phyloP scores from a whole-genome alignment of 1,140 invertebrate species.

The Zaprionus inermis region DNA sequence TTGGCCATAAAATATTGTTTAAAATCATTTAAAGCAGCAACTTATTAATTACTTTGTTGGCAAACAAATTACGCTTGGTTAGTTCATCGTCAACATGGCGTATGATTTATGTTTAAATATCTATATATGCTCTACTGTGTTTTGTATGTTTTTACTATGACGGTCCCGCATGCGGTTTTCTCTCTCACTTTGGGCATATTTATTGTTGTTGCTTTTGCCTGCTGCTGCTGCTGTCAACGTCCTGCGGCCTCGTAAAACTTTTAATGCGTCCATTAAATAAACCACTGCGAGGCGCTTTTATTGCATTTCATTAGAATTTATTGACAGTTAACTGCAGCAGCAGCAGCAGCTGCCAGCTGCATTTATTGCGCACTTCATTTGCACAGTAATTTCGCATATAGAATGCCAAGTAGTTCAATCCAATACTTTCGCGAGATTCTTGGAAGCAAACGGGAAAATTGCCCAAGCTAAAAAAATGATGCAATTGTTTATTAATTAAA shows the following conservation, averaged over 20 bases:
- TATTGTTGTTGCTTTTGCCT: too few relatives aligned
- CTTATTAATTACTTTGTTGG: constrained; percentile 24
- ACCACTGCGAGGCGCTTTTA: constrained; percentile 39
- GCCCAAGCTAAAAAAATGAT: too few relatives aligned
- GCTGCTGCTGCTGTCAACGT: constrained; percentile 42
- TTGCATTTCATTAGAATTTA: constrained; percentile 53
- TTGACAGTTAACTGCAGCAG: constrained; percentile 34
- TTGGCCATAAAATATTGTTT: constrained; percentile 30
- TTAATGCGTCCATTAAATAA: constrained; percentile 47
- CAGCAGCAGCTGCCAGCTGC: constrained; percentile 20
- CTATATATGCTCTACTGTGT: not conserved
- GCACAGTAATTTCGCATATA: not conserved
- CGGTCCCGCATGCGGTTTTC: constrained; percentile 56
- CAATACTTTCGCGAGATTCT: not conserved
- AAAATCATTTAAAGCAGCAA: constrained; percentile 30
- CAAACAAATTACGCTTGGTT: constrained; percentile 34
- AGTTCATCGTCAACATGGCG: constrained; percentile 44
- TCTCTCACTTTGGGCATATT: not conserved
- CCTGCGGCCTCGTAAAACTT: constrained; percentile 56
- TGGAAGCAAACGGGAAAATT: too few relatives aligned
- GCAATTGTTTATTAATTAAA: not conserved
- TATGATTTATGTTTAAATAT: constrained; percentile 59
- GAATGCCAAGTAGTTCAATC: not conserved
- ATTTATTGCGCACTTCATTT: not conserved
- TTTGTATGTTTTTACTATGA: constrained; percentile 13